Evolutionary conservation across 2,113 vertebrate species (phyloP).

Genomic region (Cyrtonyx montezumae): DNA sequence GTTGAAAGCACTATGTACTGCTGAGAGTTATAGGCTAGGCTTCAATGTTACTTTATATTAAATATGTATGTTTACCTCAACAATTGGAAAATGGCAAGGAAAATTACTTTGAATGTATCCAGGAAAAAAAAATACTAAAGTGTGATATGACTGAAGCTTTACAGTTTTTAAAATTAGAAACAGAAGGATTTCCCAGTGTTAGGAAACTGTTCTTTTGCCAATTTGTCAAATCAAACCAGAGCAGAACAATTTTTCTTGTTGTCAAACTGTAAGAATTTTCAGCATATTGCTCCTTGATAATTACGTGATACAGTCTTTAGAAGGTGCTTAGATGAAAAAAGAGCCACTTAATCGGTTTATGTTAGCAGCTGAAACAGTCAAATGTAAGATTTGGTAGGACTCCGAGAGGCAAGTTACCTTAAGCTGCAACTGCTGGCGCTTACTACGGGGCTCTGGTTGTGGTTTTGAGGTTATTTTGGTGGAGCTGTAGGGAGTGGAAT

Average conservation of each 20-base stretch:
- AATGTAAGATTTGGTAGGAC: constrained; percentile 63
- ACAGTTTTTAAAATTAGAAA: constrained; percentile 76
- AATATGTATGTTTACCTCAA: constrained; percentile 93
- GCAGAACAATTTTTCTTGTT: constrained; percentile 70
- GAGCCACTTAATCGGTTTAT: constrained; percentile 76
- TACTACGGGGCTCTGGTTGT: constrained; percentile 7
- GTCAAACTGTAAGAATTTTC: constrained; percentile 78
- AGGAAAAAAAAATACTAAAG: constrained; percentile 78
- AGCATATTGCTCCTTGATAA: constrained; percentile 79
- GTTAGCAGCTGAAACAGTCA: constrained; percentile 74
- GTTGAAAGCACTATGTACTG: constrained; percentile 92
- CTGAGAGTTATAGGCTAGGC: constrained; percentile 90
- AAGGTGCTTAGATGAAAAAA: constrained; percentile 78
- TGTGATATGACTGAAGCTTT: constrained; percentile 85
- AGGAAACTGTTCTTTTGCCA: constrained; percentile 72
- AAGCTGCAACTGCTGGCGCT: constrained; percentile 62
- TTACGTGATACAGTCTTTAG: constrained; percentile 76
- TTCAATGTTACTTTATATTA: constrained; percentile 90
- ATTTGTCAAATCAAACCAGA: constrained; percentile 76
- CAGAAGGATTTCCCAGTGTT: constrained; percentile 68
- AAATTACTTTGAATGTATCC: constrained; percentile 95
- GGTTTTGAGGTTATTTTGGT: constrained; percentile 72
- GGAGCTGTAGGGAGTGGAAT: constrained; percentile 72
- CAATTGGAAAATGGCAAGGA: constrained; percentile 86
- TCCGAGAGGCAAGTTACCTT: constrained; percentile 73